Percentiles rank a stretch among this genome's conserved stretches.
Evolutionary conservation across 2,113 vertebrate species (phyloP).

Genomic region (Mormoops blainvillei): DNA sequence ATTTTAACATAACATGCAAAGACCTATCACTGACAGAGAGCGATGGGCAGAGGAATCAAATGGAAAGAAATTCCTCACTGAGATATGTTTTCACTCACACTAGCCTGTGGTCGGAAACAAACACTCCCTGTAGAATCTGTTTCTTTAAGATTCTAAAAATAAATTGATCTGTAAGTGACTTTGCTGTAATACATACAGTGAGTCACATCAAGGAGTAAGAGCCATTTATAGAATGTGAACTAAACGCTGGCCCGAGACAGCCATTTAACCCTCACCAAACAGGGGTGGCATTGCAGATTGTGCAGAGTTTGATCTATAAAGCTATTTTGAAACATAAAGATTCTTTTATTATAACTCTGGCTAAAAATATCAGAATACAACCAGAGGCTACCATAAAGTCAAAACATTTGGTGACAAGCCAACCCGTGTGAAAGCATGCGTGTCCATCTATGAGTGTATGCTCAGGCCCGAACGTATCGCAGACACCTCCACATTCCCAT

Average conservation of each 20-base stretch:
- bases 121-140: constrained; percentile 58
- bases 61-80: constrained; percentile 47
- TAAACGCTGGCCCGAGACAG: constrained; percentile 59
- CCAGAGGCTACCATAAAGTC: neutral
- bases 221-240: constrained; percentile 77
- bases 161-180: constrained; percentile 76
- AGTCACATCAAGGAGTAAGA: constrained; percentile 75
- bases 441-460: neutral
- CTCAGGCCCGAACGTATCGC: neutral
- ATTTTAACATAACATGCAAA: neutral
- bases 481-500: too few relatives aligned
- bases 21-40: neutral
- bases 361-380: constrained; percentile 30
- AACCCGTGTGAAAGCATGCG: too few relatives aligned
- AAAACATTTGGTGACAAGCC: neutral
- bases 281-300: constrained; percentile 29
- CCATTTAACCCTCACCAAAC: constrained; percentile 48
- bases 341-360: neutral
- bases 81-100: constrained; percentile 43
- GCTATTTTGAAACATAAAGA: constrained; percentile 38
- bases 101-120: constrained; percentile 71
- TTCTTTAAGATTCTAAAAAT: constrained; percentile 78
- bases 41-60: neutral
- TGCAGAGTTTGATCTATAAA: neutral
- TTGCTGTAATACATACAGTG: constrained; percentile 71